Evolutionary conservation across 2,888 invertebrate genomes (phyloP), one percentile per base, ranked within the genome.

Genomic region (Spilarctia lutea): DNA sequence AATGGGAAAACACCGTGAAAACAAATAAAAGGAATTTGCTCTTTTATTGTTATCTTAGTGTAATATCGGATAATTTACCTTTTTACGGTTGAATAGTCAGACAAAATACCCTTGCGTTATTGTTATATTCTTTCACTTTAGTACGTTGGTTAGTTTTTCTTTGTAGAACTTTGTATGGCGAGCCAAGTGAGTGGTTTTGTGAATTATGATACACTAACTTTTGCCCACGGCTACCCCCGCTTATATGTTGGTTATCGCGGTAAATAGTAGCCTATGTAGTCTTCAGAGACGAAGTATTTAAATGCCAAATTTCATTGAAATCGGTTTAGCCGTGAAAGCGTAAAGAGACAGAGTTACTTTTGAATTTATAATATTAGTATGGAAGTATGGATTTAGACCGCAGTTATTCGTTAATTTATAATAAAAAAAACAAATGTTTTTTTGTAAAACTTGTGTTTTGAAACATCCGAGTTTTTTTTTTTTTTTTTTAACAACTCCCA

Each of bases 1-100:
- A 68, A 27, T 30, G 68, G 60, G 60, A 71, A 68, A 73, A 73
- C 48, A 68, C 24, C 48, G 68, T 4, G 65, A 27, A 68, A 68
- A 68, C 45, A 68, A 63, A 65, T 68, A 48, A 45, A 68, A 68
- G 13, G 67, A 63, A 73, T 33, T 24, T 45, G 16, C 30, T 68
- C 24, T 71, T 74, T 60, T 73, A 56, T 67, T 45, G 27, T 68
- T 56, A 70, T 60, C 39, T 56, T 27, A 56, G 56, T 66, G 56
- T 70, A 18, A 39, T 60, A 60, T 27, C 27, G 39, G 35, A 60
- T 27, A 60, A 35, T 68, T 75, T 67, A 66, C 39, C 65, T 66
- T 66, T 66, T 66, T 66, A 66, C 33, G 65, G 65, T 66, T 66
- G 11, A 66, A 39, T 66, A 66, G 65, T 11, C 39, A 24, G 35